Conservation (phyloP, 2,888 invertebrate species). For the Nephrotoma guestfalica region DNA sequence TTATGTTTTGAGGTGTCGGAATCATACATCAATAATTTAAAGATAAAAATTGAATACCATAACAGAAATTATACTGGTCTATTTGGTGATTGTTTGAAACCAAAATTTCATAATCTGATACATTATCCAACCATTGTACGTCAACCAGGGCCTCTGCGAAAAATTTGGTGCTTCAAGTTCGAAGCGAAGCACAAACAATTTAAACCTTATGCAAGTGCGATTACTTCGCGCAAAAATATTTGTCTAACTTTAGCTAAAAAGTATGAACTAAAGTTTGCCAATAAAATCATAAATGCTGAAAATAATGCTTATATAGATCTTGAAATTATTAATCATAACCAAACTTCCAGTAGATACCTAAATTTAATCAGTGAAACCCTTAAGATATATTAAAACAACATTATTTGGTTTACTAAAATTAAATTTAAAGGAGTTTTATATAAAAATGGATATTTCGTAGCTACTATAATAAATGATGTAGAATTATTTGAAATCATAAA, state of each 20-base stretch:
- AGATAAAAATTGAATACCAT: slow-evolving; percentile 10
- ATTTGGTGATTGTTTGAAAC: slow-evolving; percentile 10
- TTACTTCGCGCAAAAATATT: slow-evolving; percentile 9
- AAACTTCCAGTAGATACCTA: neutral
- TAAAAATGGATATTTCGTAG: neutral
- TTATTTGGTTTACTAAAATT: neutral
- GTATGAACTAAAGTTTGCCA: slow-evolving; percentile 10
- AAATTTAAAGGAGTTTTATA: neutral
- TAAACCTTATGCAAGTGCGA: slow-evolving; percentile 17
- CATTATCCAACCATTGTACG: slow-evolving; percentile 13
- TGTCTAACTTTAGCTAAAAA: slow-evolving; percentile 11
- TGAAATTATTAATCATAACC: neutral
- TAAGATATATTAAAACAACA: neutral
- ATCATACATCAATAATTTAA: slow-evolving; percentile 9
- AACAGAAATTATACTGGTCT: slow-evolving; percentile 11
- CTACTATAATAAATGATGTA: neutral
- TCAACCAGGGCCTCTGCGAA: slow-evolving; percentile 11
- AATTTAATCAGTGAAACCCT: neutral
- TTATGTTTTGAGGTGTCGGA: slow-evolving; percentile 7
- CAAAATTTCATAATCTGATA: slow-evolving; percentile 11
- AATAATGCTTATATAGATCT: neutral
- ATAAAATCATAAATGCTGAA: neutral
- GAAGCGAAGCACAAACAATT: slow-evolving; percentile 16
- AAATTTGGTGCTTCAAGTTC: slow-evolving; percentile 13
- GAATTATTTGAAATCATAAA: neutral